Conservation (phyloP, 2,888 invertebrate genomes). For the Cremastinae sp. region DNA sequence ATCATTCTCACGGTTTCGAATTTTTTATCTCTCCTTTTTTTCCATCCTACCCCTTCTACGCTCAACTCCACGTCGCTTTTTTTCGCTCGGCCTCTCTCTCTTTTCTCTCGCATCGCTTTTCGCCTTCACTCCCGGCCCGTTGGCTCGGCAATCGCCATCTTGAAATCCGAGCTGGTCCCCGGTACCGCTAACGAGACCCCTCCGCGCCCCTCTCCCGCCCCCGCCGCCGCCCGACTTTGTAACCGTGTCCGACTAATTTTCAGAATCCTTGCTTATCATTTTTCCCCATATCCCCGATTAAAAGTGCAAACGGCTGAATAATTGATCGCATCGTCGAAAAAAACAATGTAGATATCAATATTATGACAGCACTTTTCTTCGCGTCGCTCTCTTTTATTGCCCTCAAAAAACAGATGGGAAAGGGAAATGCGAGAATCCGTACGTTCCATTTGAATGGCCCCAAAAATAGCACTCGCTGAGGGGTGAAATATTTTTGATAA, state of each 20-base stretch:
- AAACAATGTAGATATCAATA: neutral
- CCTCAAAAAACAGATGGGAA: too few species aligned
- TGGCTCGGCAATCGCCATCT: constrained; percentile 70
- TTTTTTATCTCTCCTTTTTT: constrained; percentile 25
- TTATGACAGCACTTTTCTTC: too few species aligned
- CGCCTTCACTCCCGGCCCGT: constrained; percentile 45
- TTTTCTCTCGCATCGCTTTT: constrained; percentile 19
- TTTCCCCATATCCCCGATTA: neutral
- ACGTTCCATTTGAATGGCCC: too few species aligned
- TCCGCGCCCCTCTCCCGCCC: constrained; percentile 5
- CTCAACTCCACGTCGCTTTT: constrained; percentile 19
- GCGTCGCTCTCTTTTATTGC: too few species aligned
- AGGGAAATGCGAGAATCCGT: too few species aligned
- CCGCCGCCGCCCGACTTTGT: constrained; percentile 7
- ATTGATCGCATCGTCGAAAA: neutral
- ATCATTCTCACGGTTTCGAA: constrained; percentile 21
- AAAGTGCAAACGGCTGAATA: neutral
- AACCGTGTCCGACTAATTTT: constrained; percentile 35
- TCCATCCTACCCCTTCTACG: constrained; percentile 6
- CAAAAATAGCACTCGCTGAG: too few species aligned
- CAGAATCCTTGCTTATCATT: constrained; percentile 28
- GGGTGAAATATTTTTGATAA: too few species aligned
- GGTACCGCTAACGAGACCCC: constrained; percentile 24
- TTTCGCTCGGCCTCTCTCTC: constrained; percentile 27
- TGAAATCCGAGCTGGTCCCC: constrained; percentile 70